Evolutionary conservation across 2,797 vertebrate species (phyloP).

Genomic region (Phoeniculus purpureus): DNA sequence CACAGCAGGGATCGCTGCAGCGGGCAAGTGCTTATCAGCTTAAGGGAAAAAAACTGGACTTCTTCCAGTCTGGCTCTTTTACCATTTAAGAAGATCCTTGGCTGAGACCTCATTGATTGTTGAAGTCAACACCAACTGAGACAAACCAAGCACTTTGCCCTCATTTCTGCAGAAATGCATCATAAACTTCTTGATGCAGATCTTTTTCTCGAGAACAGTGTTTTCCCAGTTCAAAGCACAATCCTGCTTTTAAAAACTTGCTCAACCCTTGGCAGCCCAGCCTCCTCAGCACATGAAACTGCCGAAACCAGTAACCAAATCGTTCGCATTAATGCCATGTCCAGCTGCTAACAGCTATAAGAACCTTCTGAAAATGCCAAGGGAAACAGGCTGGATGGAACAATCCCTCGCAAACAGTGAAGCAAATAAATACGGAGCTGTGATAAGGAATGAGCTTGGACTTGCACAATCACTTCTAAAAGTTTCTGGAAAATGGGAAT

Average conservation of each 20-base stretch:
- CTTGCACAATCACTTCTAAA: conserved; percentile 25
- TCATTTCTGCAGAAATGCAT: conserved; percentile 17
- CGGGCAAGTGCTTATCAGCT: background rate
- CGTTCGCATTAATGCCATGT: conserved; percentile 39
- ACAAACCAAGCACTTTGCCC: background rate
- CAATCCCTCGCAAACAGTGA: background rate
- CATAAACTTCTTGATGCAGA: conserved; percentile 39
- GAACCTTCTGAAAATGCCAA: conserved; percentile 43
- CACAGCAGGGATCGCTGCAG: background rate
- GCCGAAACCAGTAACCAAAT: conserved; percentile 55
- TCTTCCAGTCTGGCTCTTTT: background rate
- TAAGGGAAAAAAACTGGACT: background rate
- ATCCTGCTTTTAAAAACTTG: conserved; percentile 63
- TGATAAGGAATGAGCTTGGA: conserved; percentile 60
- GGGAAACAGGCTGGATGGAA: conserved; percentile 54
- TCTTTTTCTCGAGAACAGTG: conserved; percentile 25
- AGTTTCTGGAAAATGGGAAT: conserved; percentile 15
- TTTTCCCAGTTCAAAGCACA: conserved; percentile 64
- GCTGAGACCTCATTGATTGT: background rate
- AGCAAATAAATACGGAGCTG: conserved; percentile 26
- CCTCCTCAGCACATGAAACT: conserved; percentile 55
- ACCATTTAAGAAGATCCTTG: background rate
- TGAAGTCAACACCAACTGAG: background rate
- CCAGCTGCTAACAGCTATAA: conserved; percentile 43
- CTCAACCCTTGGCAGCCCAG: conserved; percentile 56